Base-by-base conservation (phyloP, 2,888 invertebrate genomes). In the Byasa hedistus region DNA sequence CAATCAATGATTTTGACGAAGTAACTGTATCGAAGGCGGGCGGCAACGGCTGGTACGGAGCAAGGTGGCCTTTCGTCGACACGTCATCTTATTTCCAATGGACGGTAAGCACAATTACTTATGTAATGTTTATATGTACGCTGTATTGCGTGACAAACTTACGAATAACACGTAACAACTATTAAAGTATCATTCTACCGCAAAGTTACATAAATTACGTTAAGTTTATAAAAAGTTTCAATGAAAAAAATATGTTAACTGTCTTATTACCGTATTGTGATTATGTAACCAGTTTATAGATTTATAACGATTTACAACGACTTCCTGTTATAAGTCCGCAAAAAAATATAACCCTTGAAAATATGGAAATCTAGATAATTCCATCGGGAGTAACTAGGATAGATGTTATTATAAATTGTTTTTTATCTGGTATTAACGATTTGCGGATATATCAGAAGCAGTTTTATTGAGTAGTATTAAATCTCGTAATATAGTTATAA, bases 51-150 rank as follows among this genome's bases (percentile, higher is more conserved):
- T 94, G 94, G 94, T 93, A 93, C 76, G 93, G 93, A 60, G 92
- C 92, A 51, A 88, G 93, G 69, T 94, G 94, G 94, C 93, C 94
- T 17, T 94, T 94, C 78, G 93, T 93, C 57, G 94, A 94, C 80
- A 92, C 94, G 48, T 93, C 94, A 36, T 93, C 94, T 22, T 94
- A 94, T 80, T 93, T 94, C 79, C 94, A 94, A 82, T 94, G 94
- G 94, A 93, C 93, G 85, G 94, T 94, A 81, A 90, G 93, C 22
- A 22, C 22, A 15, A 36, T 44, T 64, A n/a, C 57, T 65, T 65
- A 65, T 36, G 19, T 65, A 56, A 64, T 64, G 54, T 54, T 55
- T 56, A 27, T 55, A 56, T 55, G 59, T 60, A 54, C 36, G 51
- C 54, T 65, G 64, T 56, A 70, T 73, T 73, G 72, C 74, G 70